These are phyloP conservation scores for Ochropleura leucogaster DNA, from an alignment of 2,888 invertebrate species.

Conservation along the genomic window DNA sequence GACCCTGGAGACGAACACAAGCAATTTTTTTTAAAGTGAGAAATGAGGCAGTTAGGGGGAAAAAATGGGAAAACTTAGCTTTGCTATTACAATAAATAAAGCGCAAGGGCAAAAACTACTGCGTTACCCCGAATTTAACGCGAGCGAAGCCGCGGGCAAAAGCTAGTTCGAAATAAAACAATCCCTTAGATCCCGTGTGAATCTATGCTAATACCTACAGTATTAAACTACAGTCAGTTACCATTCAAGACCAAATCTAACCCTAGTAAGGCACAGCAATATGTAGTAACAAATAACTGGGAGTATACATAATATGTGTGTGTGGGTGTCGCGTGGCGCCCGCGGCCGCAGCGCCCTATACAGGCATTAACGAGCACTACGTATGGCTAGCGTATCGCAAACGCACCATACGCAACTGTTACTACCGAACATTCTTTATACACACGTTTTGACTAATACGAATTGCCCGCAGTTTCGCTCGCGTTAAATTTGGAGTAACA, in stretches of 20 bases:
- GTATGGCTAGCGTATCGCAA: slow-evolving; percentile 35
- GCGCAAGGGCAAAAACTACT: too few relatives aligned
- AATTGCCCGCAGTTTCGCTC: too few relatives aligned
- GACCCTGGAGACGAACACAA: too few relatives aligned
- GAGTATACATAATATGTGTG: neutral
- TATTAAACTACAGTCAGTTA: neutral
- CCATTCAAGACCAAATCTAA: neutral
- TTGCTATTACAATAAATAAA: too few relatives aligned
- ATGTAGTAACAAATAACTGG: slow-evolving; percentile 29
- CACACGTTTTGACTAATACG: slow-evolving; percentile 40
- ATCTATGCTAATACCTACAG: neutral
- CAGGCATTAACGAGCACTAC: slow-evolving; percentile 21
- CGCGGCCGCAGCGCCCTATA: slow-evolving; percentile 6
- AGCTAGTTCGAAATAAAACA: too few relatives aligned
- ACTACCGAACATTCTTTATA: slow-evolving; percentile 42
- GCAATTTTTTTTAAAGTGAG: too few relatives aligned
- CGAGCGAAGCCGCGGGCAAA: too few relatives aligned
- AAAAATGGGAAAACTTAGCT: too few relatives aligned
- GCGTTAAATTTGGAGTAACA: too few relatives aligned
- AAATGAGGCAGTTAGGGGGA: too few relatives aligned
- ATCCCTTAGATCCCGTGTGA: too few relatives aligned
- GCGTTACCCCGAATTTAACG: too few relatives aligned
- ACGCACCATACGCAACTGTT: slow-evolving; percentile 34
- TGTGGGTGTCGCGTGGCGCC: slow-evolving; percentile 9
- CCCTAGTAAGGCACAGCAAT: slow-evolving; percentile 1